Evolutionary conservation across 2,797 vertebrate species (phyloP).

Genomic region (Centropyge bicolor): DNA sequence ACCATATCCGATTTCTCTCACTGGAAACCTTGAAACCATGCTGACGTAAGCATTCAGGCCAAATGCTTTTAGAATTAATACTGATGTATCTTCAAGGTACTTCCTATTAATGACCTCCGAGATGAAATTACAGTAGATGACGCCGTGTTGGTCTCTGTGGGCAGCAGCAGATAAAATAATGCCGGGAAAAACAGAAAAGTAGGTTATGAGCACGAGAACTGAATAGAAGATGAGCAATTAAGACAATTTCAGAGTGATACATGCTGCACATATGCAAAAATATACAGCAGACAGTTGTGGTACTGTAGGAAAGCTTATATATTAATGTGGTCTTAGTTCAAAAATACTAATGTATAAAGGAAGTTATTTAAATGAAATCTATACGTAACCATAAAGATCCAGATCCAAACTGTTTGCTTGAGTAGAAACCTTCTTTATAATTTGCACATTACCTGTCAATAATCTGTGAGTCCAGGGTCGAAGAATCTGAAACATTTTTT

Average conservation of each 20-base stretch:
- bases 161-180: slow-evolving; percentile 30
- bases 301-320: slow-evolving; percentile 13
- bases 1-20: not conserved
- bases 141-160: slow-evolving; percentile 32
- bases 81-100: not conserved
- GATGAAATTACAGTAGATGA: slow-evolving; percentile 51
- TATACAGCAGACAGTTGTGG: not conserved
- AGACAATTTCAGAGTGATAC: slow-evolving; percentile 10
- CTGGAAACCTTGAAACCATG: slow-evolving; percentile 13
- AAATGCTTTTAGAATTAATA: slow-evolving; percentile 12
- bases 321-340: slow-evolving; percentile 25
- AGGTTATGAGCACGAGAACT: slow-evolving; percentile 34
- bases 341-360: not conserved
- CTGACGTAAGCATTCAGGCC: slow-evolving; percentile 23
- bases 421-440: not conserved
- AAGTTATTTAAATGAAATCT: not conserved
- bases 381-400: not conserved
- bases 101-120: slow-evolving; percentile 34
- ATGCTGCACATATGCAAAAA: not conserved
- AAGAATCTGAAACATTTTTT: not conserved
- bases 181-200: slow-evolving; percentile 13
- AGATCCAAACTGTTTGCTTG: not conserved
- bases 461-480: not conserved
- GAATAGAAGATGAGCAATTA: slow-evolving; percentile 40
- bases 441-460: not conserved